Evolutionary conservation across 2,888 invertebrate species (phyloP).

Genomic region (Platycheirus albimanus): DNA sequence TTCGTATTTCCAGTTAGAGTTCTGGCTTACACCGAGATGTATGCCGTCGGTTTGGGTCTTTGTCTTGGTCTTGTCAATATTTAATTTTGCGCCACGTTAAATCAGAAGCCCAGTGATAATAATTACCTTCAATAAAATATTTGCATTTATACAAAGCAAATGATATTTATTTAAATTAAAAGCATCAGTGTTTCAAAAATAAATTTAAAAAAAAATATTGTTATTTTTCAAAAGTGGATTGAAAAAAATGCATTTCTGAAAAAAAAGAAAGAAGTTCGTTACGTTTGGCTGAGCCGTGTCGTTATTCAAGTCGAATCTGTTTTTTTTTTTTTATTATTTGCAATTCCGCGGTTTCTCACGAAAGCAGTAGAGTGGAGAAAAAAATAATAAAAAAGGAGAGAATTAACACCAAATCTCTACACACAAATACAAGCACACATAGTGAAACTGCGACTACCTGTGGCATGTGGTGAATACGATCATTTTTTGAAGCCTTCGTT

Average conservation of each 20-base stretch:
- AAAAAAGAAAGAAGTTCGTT: conserved; percentile 50
- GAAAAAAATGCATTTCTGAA: conserved; percentile 22
- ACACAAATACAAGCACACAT: conserved; percentile 23
- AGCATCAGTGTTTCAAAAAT: neutral
- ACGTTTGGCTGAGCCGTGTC: conserved; percentile 62
- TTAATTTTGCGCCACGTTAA: conserved; percentile 57
- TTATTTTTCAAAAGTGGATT: neutral
- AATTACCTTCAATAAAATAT: neutral
- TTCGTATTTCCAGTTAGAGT: conserved; percentile 67
- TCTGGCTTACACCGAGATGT: conserved; percentile 59
- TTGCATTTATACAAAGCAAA: too few species aligned
- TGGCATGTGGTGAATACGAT: conserved; percentile 70
- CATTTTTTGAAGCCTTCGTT: conserved; percentile 25
- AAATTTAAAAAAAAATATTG: conserved; percentile 11
- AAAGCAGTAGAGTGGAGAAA: conserved; percentile 45
- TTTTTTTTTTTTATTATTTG: conserved; percentile 38
- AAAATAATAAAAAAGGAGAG: conserved; percentile 40
- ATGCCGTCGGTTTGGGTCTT: conserved; percentile 40
- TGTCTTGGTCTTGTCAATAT: conserved; percentile 28
- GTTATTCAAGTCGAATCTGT: conserved; percentile 47
- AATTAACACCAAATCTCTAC: conserved; percentile 63
- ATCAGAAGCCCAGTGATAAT: conserved; percentile 40
- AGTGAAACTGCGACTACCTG: conserved; percentile 58
- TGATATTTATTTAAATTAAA: conserved; percentile 8
- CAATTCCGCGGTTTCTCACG: conserved; percentile 69